A percentile compares a stretch with the other conserved stretches of the same genome.
Conservation (phyloP, 1,140 invertebrate genomes). For the Nomia melanderi region DNA sequence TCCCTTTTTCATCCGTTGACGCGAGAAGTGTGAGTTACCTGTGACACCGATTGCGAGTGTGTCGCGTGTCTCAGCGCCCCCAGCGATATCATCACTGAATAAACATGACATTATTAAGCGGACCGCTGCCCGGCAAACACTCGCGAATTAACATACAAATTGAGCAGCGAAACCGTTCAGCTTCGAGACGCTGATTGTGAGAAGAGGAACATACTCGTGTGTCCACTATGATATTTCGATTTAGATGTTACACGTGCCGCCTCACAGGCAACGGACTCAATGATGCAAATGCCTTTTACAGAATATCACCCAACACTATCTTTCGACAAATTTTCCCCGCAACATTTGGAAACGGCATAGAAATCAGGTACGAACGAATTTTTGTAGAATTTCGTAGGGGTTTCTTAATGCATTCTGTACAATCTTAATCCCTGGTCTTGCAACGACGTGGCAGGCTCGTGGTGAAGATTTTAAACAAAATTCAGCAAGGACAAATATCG, state of each 20-base stretch:
- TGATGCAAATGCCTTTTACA: neutral
- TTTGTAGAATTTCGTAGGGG: no score
- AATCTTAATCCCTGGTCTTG: no score
- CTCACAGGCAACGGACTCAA: neutral
- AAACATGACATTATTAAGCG: constrained; percentile 82
- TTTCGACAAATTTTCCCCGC: no score
- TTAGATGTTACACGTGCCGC: constrained; percentile 52
- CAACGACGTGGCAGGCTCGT: no score
- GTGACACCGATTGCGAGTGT: constrained; percentile 71
- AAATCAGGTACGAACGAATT: no score
- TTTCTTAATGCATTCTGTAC: no score
- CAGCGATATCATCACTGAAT: constrained; percentile 81
- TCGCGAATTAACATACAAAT: constrained; percentile 81
- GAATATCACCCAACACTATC: neutral
- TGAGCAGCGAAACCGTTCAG: constrained; percentile 74
- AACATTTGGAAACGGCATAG: neutral
- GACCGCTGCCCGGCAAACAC: constrained; percentile 78
- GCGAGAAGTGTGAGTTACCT: constrained; percentile 53
- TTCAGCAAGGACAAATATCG: no score
- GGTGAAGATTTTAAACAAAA: no score
- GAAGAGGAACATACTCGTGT: constrained; percentile 52
- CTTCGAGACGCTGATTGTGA: constrained; percentile 52
- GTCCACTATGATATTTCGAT: constrained; percentile 61
- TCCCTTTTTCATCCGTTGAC: constrained; percentile 21
- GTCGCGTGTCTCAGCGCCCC: constrained; percentile 72